Evolutionary conservation across 2,113 vertebrate species (phyloP), one percentile per base, ranked within the genome.

Genomic region (Hippocampus mohnikei): DNA sequence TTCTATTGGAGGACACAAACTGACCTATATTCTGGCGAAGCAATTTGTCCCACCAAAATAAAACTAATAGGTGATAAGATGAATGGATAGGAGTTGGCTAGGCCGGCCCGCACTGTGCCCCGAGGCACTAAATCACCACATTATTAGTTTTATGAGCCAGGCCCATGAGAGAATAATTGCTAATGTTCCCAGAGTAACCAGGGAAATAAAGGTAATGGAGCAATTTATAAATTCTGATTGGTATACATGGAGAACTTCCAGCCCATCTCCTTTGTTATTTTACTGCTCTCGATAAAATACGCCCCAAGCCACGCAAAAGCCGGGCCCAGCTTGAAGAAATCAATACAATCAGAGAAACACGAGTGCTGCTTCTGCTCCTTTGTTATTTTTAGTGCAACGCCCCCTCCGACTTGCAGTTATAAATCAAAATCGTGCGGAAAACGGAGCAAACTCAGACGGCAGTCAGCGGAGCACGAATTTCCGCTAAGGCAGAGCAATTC

Each of bases 161-260:
- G 90, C 90, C 91, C 88, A 87, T 70, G 83, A 90, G 93, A 92
- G 91, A 94, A 92, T 94, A 92, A 93, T 94, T 93, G 92, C 93
- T 94, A 93, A 93, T 92, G 92, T 93, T 92, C 91, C 89, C 85
- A 81, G 91, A 92, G 91, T 92, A 92, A 92, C 92, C 90, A 92
- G 90, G 92, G 92, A 92, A 93, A 94, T 93, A 91, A 91, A 93
- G 90, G 91, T 93, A 94, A 94, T 93, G 90, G 91, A 92, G 89
- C 92, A 92, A 93, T 93, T 93, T 93, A 93, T 93, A 94, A 93
- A 93, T 93, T 92, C 92, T 93, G 92, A 93, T 92, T 92, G 93
- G 91, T 92, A 91, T 92, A 93, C 92, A 92, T 87, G 85, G 89
- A 93, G 90, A 92, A 93, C 90, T 87, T 92, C 92, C 92, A 93